Evolutionary conservation across 2,888 invertebrate genomes (phyloP), one percentile per base, ranked within the genome.

Genomic region (Leuctra nigra): DNA sequence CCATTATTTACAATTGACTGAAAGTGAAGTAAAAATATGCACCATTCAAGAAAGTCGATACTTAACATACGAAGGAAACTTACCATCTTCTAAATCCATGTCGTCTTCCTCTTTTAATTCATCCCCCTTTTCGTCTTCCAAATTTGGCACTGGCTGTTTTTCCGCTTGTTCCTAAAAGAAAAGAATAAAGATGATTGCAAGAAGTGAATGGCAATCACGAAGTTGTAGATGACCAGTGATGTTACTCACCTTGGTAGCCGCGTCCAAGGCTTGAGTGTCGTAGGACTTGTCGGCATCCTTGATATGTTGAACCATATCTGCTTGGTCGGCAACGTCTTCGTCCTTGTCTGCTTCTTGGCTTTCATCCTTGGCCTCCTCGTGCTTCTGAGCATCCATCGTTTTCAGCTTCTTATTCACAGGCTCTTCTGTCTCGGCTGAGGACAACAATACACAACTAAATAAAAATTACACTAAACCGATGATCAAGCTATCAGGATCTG

Each of bases 301-400:
- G 2, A 94, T 85, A 68, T 94, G 93, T 68, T 93, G 87, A 71
- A 86, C 92, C 60, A 87, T 80, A 58, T 88, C 86, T 2, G 74
- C 68, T 16, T 73, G 66, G 55, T 68, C 68, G 9, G 72, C 69
- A 13, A 20, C 22, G 35, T 50, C 35, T 41, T 68, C 68, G 11
- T 64, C 55, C 23, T 66, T 62, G 3, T 59, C 59, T 3, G 62
- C 64, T 52, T 66, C 61, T 4, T 63, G 61, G 1, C 72, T 69
- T 1, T 73, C 72, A 38, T 71, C 68, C 29, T 70, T 68, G 3
- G 67, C 64, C 14, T 73, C 65, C 46, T 71, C 68, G 24, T 77
- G 76, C 29, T 63, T 53, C 4, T 64, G 59, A 48, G 79, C 70
- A 59, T 80, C 78, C 25, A 81, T 69, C 1, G 80, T 76, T 72